A percentile compares a stretch with the other conserved stretches of the same genome.
Evolutionary conservation across 1,140 invertebrate genomes (phyloP).

Genomic region (Lucilia sericata): DNA sequence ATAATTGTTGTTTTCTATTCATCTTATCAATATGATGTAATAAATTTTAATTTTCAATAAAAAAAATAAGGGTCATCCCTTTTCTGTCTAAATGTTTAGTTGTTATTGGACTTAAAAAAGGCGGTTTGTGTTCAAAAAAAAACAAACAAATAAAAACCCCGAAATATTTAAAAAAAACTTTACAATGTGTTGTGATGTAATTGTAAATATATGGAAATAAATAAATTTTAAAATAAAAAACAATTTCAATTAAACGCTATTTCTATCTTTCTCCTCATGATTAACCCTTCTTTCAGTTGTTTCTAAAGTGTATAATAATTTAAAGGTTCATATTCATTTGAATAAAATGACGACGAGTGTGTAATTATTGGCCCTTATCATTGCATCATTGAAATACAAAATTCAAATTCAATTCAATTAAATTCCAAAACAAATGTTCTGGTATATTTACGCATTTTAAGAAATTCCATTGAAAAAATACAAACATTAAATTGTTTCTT

Average conservation of each 20-base stretch:
- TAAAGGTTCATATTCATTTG: slow-evolving; percentile 12
- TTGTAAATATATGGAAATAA: too few relatives aligned
- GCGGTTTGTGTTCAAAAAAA: not conserved
- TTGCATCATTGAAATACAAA: slow-evolving; percentile 4
- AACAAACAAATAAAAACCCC: not conserved
- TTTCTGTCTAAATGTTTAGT: not conserved
- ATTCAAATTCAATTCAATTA: not conserved
- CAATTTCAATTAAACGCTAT: not conserved
- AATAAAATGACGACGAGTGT: not conserved
- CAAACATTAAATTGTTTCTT: not conserved
- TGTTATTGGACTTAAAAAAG: not conserved
- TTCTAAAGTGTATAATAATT: not conserved
- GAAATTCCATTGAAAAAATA: not conserved
- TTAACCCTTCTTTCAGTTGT: not conserved
- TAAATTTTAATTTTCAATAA: not conserved
- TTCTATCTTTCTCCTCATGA: not conserved
- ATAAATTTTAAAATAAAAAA: not conserved
- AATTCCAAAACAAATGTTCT: slow-evolving; percentile 14
- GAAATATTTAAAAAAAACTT: too few relatives aligned
- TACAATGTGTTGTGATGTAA: too few relatives aligned
- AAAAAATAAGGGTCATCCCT: not conserved
- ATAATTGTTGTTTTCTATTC: not conserved
- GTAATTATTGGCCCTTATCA: not conserved
- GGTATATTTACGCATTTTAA: not conserved
- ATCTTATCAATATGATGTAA: not conserved